These are phyloP conservation scores for Ia io DNA, from an alignment of 2,113 vertebrate genomes.

Conservation along the genomic window DNA sequence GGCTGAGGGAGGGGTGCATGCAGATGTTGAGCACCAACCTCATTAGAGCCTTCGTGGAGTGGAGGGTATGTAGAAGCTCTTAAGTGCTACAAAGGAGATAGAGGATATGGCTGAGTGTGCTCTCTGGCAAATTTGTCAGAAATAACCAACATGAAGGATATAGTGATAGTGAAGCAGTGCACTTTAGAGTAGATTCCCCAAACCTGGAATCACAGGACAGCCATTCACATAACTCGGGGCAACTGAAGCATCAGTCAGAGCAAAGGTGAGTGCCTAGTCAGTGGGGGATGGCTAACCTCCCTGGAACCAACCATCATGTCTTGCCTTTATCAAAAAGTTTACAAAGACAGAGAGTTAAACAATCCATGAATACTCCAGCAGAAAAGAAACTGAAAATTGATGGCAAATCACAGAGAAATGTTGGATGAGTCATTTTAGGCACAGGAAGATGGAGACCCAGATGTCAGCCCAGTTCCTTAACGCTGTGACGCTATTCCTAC, in stretches of 20 bases:
- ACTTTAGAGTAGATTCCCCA: neutral
- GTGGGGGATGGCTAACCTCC: neutral
- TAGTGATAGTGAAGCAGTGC: neutral
- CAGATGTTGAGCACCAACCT: neutral
- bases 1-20: too few relatives aligned
- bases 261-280: neutral
- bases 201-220: neutral
- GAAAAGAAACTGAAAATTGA: neutral
- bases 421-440: neutral
- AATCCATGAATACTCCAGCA: neutral
- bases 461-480: neutral
- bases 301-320: neutral
- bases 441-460: neutral
- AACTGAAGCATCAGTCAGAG: neutral
- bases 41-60: neutral
- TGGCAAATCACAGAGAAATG: neutral
- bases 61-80: neutral
- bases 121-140: neutral
- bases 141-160: too few relatives aligned
- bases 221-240: neutral
- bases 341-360: neutral
- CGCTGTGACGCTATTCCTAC: neutral
- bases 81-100: rapidly evolving
- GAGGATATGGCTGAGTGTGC: neutral
- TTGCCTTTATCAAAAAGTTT: neutral